A percentile compares a stretch with the other conserved stretches of the same genome.
These are phyloP conservation scores for Mustelus asterias DNA, from an alignment of 2,113 vertebrate species.

Conservation along the genomic window DNA sequence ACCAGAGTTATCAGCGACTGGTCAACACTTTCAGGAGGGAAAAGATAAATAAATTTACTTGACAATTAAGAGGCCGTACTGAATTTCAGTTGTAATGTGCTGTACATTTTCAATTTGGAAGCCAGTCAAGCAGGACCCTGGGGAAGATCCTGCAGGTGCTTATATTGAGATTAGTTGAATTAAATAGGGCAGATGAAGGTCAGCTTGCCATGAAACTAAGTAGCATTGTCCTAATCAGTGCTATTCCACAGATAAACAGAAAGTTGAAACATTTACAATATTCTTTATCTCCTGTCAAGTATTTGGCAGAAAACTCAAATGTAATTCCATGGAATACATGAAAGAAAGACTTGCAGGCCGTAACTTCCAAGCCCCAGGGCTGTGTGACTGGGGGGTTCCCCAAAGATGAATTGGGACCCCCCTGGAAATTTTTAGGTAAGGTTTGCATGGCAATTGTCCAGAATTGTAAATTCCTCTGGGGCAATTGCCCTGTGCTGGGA, in stretches of 20 bases:
- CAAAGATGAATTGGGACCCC: no score
- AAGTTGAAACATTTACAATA: not conserved
- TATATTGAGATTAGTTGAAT: conserved; percentile 26
- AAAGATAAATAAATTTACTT: not conserved
- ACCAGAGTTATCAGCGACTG: not conserved
- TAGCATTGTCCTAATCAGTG: not conserved
- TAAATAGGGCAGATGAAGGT: conserved; percentile 11
- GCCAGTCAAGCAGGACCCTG: not conserved
- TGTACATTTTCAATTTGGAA: not conserved
- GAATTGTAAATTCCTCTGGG: no score
- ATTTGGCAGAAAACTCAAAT: not conserved
- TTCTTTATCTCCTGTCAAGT: not conserved
- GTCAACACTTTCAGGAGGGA: not conserved
- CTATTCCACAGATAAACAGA: not conserved
- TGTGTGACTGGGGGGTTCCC: no score
- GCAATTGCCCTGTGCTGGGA: no score
- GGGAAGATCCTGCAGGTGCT: not conserved
- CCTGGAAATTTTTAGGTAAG: no score
- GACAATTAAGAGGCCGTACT: not conserved
- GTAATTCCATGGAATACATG: no score
- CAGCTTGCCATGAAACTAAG: not conserved
- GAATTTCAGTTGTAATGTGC: not conserved
- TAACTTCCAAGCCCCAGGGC: no score
- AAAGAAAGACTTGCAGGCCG: no score
- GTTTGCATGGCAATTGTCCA: no score